Base-by-base conservation (phyloP, 2,797 vertebrate species). In the Sebastes matsubarae region DNA sequence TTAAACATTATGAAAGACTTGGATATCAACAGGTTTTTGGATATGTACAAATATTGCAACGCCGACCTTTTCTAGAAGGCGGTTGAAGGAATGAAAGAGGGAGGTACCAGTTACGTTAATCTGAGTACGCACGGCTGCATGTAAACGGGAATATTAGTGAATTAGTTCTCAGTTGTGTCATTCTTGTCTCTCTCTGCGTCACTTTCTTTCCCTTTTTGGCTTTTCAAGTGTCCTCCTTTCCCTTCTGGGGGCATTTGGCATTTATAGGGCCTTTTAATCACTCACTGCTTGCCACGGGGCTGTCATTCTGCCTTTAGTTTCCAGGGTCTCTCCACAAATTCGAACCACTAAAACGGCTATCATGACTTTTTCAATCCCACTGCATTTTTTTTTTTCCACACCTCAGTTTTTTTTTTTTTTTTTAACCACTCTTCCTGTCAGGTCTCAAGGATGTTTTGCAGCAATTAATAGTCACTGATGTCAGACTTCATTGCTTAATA, bases 261-360 rank as follows among this genome's bases (percentile, higher is more conserved):
- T 96, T 97, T 96, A 91, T 95, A 95, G 95, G 94, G 94, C 86
- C 84, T 94, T 96, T 96, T 96, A 96, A 97, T 96, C 95, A 96
- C 95, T 94, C 87, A 80, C 94, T 93, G 94, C 95, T 96, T 95
- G 94, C 88, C 80, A 96, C 95, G 94, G 94, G 94, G 94, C 94
- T 86, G 77, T 88, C 85, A 92, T 91, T 94, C 91, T 72, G 75
- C 76, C 91, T 93, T 96, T 95, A 96, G 94, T 96, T 95, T 93
- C 93, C 72, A 77, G 91, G 70, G 18, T 77, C 69, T 94, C 93
- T 93, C 81, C 84, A 82, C 89, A 87, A 89, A 93, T 87, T 84
- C 81, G 50, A 88, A 69, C 85, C 87, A 69, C 80, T 71, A 76
- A 88, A 77, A 84, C 42, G 65, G 71, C 82, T 77, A 79, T 88